Evolutionary conservation across 2,113 vertebrate species (phyloP).

Genomic region (Oenanthe oenanthe): DNA sequence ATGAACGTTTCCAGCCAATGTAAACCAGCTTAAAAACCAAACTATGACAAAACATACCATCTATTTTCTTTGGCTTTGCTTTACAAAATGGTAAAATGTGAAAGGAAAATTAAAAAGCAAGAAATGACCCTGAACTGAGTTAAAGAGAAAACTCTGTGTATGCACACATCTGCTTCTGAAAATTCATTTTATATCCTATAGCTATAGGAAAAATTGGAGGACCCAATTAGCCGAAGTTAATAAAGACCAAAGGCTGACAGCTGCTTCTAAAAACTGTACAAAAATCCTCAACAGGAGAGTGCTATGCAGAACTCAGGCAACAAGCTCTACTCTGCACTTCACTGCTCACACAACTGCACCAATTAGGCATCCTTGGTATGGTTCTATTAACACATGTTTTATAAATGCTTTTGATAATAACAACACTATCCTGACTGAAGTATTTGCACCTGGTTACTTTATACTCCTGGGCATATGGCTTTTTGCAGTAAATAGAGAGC

Average conservation of each 20-base stretch:
- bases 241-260: neutral
- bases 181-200: neutral
- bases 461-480: neutral
- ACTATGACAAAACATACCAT: neutral
- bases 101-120: neutral
- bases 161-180: neutral
- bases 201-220: neutral
- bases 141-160: neutral
- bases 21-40: neutral
- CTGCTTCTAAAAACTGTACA: neutral
- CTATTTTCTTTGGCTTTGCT: neutral
- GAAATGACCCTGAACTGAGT: neutral
- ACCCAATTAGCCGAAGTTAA: neutral
- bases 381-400: neutral
- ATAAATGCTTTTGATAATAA: neutral
- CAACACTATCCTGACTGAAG: neutral
- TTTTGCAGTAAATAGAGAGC: neutral
- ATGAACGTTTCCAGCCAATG: neutral
- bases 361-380: neutral
- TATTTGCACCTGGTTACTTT: neutral
- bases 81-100: neutral
- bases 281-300: neutral
- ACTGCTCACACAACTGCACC: neutral
- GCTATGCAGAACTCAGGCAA: neutral
- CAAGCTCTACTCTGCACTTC: neutral